A percentile compares a stretch with the other conserved stretches of the same genome.
phyloP scores from a whole-genome alignment of 2,113 vertebrate species.

The Otus sunia region DNA sequence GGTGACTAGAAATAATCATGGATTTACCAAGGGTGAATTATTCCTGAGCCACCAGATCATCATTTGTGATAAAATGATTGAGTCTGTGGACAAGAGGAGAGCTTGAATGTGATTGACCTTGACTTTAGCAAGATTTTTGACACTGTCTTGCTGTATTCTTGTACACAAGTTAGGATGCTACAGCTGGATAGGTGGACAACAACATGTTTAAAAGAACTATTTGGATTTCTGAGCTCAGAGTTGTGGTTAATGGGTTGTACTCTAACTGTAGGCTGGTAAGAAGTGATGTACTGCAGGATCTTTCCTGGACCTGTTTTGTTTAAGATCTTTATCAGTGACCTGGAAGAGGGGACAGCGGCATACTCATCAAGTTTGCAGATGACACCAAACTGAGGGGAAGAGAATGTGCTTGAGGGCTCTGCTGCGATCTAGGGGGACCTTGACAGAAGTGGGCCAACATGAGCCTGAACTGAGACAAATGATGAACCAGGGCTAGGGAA shows the following conservation, averaged over 20 bases:
- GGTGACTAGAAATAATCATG: background rate
- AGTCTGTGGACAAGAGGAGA: background rate
- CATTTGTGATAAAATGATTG: background rate
- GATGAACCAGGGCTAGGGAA: background rate
- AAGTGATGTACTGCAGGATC: background rate
- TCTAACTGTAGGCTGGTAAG: background rate
- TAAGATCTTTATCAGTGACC: background rate
- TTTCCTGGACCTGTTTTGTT: background rate
- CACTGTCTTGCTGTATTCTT: background rate
- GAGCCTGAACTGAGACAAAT: background rate
- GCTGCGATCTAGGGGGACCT: background rate
- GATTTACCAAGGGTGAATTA: background rate
- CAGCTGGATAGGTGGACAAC: background rate
- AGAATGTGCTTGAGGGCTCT: background rate
- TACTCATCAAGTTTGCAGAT: background rate
- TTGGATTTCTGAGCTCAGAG: background rate
- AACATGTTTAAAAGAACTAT: background rate
- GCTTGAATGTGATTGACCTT: background rate
- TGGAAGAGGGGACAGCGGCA: background rate
- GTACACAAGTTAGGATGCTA: background rate
- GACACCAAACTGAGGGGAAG: background rate
- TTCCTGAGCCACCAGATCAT: background rate
- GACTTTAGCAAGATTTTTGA: background rate
- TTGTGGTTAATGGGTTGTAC: background rate
- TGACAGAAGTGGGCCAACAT: background rate